Conservation (phyloP, 2,113 vertebrate species). For the Spizaetus ornatus region DNA sequence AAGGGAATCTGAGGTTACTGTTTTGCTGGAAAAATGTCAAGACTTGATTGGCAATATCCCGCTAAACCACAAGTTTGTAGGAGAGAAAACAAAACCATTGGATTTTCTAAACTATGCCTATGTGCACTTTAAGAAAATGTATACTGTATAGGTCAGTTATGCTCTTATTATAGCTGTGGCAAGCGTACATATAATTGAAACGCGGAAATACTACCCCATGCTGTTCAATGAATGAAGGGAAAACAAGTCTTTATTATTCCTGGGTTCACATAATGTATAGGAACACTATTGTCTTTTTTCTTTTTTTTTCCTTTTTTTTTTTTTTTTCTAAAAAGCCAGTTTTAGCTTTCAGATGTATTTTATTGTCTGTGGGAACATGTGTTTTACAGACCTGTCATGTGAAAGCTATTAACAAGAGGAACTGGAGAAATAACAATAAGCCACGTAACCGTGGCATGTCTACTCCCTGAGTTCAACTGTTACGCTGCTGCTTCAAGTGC, state of each 20-base stretch:
- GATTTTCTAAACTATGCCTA: constrained; percentile 61
- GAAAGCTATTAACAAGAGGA: constrained; percentile 74
- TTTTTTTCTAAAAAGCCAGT: neutral
- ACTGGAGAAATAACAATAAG: constrained; percentile 62
- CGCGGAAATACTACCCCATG: constrained; percentile 45
- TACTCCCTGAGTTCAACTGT: constrained; percentile 62
- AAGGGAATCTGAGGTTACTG: constrained; percentile 67
- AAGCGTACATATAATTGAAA: constrained; percentile 47
- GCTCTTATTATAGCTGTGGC: constrained; percentile 62
- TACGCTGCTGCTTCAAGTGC: neutral
- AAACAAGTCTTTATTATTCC: constrained; percentile 62
- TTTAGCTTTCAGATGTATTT: constrained; percentile 72
- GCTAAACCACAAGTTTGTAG: constrained; percentile 69
- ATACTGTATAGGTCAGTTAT: constrained; percentile 36
- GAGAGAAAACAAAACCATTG: constrained; percentile 65
- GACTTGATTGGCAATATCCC: constrained; percentile 71
- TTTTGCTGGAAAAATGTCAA: constrained; percentile 70
- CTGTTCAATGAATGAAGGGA: constrained; percentile 55
- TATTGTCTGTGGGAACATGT: constrained; percentile 77
- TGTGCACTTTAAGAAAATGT: constrained; percentile 61
- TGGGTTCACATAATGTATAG: constrained; percentile 44
- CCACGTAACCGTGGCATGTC: constrained; percentile 60
- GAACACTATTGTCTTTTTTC: constrained; percentile 26
- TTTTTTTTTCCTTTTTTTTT: neutral
- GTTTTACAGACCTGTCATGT: constrained; percentile 78